Base-by-base conservation (phyloP, 2,113 vertebrate species). In the Trogon melanurus region DNA sequence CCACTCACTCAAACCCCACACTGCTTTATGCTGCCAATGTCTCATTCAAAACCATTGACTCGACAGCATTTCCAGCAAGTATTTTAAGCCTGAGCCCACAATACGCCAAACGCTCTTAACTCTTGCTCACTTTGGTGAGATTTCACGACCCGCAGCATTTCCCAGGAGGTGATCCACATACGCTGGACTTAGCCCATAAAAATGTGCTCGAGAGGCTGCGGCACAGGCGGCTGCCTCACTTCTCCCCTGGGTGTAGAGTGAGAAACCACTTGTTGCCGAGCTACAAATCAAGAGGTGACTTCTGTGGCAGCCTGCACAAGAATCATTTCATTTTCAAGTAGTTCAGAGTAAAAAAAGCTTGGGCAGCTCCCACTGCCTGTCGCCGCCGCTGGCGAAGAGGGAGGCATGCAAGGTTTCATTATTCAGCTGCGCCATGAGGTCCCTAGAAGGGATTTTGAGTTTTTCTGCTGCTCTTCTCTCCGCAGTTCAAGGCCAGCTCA, bases 321-420 rank as follows among this genome's bases (percentile, higher is more conserved):
- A 85, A 14, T 50, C 54, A 21, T 45, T 76, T 58, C 25, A 44
- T 45, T 53, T 45, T 50, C 54, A 50, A 22, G 34, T 17, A 74
- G 80, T 11, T 38, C 45, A 58, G 64, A 41, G 41, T 10, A 67
- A 51, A 88, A 51, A 16, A 44, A 69, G 47, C 34, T 47, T 16
- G 23, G 44, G 61, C 29, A 8, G 41, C 70, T 56, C 29, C 32
- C 16, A 13, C 29, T 38, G 19, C 34, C 54, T 36, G 45, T 51
- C 47, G 74, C 70, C 48, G 45, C 65, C 41, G 4, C 44, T 16
- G 78, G 23, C 16, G 13, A 8, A 27, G 26, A 38, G 12, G 45
- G 21, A 20, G 51, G 32, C 0, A 0, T 2, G 1, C 1, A 7
- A 25, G 15, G 11, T 16, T 51, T 10, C 6, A 1, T 14, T 14